Conservation (phyloP, 2,888 invertebrate genomes). For the Caenorhabditis sp. region DNA sequence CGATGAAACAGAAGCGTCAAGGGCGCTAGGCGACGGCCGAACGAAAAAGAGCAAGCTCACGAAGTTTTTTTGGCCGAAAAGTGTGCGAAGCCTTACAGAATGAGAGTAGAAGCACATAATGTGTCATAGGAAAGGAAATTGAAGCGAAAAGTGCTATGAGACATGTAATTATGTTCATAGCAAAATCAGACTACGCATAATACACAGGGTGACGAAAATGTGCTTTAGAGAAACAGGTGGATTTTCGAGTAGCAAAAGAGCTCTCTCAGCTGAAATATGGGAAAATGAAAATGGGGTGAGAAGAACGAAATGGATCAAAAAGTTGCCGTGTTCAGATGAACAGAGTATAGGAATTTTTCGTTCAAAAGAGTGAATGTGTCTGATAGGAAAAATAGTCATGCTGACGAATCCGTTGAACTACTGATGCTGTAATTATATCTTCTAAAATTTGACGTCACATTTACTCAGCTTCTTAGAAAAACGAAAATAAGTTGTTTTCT, state of each 20-base stretch:
- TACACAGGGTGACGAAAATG: background rate
- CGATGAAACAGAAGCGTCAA: background rate
- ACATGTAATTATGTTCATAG: background rate
- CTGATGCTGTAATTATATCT: no score
- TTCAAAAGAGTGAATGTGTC: background rate
- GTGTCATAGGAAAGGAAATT: background rate
- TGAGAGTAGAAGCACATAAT: background rate
- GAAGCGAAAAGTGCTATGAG: background rate
- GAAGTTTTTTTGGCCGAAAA: slow-evolving; percentile 1
- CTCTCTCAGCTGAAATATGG: no score
- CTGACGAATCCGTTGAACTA: no score
- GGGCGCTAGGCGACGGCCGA: slow-evolving; percentile 14
- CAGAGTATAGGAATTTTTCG: no score
- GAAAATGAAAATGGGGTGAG: background rate
- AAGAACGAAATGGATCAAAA: background rate
- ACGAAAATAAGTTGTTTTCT: background rate
- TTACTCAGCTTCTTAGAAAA: no score
- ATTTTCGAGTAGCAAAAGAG: no score
- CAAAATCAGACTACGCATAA: slow-evolving; percentile 1
- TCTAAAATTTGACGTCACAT: no score
- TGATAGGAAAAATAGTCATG: no score
- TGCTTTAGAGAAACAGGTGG: background rate
- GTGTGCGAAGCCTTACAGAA: background rate
- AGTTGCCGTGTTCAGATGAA: background rate
- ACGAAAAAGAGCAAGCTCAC: background rate